Percentiles rank a stretch among this genome's conserved stretches.
Evolutionary conservation across 1,140 invertebrate species (phyloP).

Genomic region (Drosophila biarmipes): DNA sequence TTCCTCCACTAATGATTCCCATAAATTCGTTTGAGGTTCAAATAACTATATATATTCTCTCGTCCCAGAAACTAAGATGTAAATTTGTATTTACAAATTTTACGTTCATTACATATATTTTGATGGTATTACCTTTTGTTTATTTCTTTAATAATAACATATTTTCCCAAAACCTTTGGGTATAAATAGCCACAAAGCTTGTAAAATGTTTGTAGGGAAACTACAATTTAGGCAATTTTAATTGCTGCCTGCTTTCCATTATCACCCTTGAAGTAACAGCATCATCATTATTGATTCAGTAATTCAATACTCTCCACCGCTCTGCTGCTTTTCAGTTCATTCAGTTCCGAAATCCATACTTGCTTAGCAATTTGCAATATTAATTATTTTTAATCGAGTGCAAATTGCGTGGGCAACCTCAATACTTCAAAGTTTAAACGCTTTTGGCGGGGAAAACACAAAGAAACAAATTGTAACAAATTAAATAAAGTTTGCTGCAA

Average conservation of each 20-base stretch:
- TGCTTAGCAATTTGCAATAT: slow-evolving; percentile 1
- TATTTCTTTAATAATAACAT: too few species aligned
- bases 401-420: not conserved
- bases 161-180: too few species aligned
- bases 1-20: not conserved
- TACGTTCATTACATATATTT: too few species aligned
- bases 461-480: slow-evolving; percentile 21
- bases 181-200: too few species aligned
- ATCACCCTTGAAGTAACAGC: not conserved
- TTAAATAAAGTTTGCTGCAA: slow-evolving; percentile 45
- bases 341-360: not conserved
- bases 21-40: not conserved
- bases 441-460: slow-evolving; percentile 10
- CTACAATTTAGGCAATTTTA: too few species aligned
- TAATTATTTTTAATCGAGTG: slow-evolving; percentile 25
- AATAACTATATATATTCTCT: not conserved
- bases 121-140: too few species aligned
- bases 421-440: not conserved
- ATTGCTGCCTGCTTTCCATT: not conserved
- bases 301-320: not conserved
- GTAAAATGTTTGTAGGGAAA: too few species aligned
- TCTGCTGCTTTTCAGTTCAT: not conserved
- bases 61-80: not conserved
- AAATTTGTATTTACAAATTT: too few species aligned
- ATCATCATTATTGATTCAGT: not conserved